phyloP scores from a whole-genome alignment of 2,113 vertebrate species.

The Neopipo cinnamomea region DNA sequence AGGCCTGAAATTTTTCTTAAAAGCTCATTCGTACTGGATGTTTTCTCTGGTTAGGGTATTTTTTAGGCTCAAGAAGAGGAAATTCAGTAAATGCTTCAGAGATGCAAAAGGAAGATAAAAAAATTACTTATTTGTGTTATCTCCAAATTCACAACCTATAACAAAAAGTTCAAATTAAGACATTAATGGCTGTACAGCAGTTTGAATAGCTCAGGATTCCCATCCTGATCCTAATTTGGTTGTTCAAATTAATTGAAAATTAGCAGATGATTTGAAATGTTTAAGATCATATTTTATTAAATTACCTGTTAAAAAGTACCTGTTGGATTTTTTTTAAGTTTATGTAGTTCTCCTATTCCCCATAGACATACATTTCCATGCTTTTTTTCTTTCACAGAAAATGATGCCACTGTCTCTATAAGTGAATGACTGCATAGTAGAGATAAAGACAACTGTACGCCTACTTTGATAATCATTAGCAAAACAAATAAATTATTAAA shows the following conservation, averaged over 20 bases:
- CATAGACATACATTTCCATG: neutral
- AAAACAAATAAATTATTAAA: neutral
- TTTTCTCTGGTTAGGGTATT: neutral
- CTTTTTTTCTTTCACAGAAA: neutral
- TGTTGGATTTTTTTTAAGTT: neutral
- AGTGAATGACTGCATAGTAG: neutral
- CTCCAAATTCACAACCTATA: slow-evolving; percentile 65
- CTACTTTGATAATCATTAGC: neutral
- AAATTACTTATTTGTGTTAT: slow-evolving; percentile 69
- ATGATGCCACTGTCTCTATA: neutral
- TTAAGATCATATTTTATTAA: neutral
- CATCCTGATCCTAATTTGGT: neutral
- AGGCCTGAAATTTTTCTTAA: neutral
- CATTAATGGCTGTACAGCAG: neutral
- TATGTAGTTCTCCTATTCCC: neutral
- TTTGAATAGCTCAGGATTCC: neutral
- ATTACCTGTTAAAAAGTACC: neutral
- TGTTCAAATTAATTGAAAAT: neutral
- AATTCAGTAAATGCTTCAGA: neutral
- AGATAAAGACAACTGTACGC: neutral
- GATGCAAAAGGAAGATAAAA: neutral
- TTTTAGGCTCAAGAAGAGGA: neutral
- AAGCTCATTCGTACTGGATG: neutral
- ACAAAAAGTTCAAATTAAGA: slow-evolving; percentile 23
- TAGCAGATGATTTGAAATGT: neutral